Conservation (phyloP, 1,140 invertebrate species). For the Neoseiulus cucumeris region DNA sequence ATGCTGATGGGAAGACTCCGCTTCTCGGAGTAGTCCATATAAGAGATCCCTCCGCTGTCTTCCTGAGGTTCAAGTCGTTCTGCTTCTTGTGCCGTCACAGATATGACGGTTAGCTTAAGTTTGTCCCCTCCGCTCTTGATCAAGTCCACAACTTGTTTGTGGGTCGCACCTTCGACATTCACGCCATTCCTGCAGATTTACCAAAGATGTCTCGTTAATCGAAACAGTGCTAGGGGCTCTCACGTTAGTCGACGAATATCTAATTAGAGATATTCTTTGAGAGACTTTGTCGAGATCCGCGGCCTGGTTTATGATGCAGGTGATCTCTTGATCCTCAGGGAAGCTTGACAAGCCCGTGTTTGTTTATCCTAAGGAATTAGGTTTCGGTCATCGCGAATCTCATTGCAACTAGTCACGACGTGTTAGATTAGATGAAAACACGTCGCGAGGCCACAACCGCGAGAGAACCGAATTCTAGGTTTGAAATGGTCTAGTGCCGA, state of each 20-base stretch:
- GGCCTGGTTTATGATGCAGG: too few relatives aligned
- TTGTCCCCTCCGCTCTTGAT: constrained; percentile 96
- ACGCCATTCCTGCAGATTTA: constrained; percentile 64
- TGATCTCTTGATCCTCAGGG: too few relatives aligned
- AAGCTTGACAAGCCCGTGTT: too few relatives aligned
- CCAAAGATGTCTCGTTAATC: constrained; percentile 11
- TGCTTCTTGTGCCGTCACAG: constrained; percentile 68
- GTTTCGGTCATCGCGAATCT: too few relatives aligned
- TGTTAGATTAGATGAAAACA: too few relatives aligned
- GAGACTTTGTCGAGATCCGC: too few relatives aligned
- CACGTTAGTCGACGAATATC: not conserved
- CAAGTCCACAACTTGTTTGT: constrained; percentile 95
- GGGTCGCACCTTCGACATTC: constrained; percentile 94
- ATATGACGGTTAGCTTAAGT: constrained; percentile 82
- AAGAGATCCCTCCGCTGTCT: constrained; percentile 62
- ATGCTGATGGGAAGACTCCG: constrained; percentile 92
- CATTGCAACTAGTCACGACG: too few relatives aligned
- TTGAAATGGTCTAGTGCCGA: too few relatives aligned
- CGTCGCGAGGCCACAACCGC: too few relatives aligned
- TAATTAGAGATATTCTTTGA: too few relatives aligned
- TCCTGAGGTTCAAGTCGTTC: constrained; percentile 66
- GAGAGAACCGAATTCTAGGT: too few relatives aligned
- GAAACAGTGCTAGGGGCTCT: not conserved
- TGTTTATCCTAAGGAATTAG: too few relatives aligned
- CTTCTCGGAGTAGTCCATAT: constrained; percentile 95